Percentiles rank a stretch among this genome's conserved stretches.
phyloP scores from a whole-genome alignment of 1,140 invertebrate genomes.

The Cylas formicarius region DNA sequence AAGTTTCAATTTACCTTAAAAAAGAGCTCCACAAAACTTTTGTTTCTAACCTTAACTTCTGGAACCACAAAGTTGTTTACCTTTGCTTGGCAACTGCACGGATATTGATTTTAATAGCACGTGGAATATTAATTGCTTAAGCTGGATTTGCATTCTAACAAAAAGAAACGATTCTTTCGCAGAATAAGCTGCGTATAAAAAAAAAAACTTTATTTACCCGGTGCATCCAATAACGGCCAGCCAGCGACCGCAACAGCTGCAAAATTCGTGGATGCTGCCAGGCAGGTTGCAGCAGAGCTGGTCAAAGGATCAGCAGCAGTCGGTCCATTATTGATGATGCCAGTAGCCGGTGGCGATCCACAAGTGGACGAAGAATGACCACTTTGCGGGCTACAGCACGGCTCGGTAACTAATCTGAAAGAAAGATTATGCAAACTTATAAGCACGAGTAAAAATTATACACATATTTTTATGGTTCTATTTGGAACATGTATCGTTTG shows the following conservation, averaged over 20 bases:
- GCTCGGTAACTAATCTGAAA: conserved; percentile 34
- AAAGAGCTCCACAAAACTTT: too few species aligned
- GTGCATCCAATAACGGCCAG: conserved; percentile 29
- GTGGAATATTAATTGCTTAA: too few species aligned
- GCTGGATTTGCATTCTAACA: too few species aligned
- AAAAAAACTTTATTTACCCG: conserved; percentile 17
- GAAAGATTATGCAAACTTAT: conserved; percentile 1
- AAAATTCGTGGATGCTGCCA: conserved; percentile 23
- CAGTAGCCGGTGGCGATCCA: conserved; percentile 32
- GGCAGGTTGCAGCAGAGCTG: conserved; percentile 26
- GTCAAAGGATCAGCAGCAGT: conserved; percentile 30
- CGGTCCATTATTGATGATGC: conserved; percentile 26
- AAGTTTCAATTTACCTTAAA: too few species aligned
- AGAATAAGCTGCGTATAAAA: too few species aligned
- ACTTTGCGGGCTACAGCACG: conserved; percentile 37
- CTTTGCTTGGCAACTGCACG: too few species aligned
- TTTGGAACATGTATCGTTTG: too few species aligned
- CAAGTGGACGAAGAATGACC: conserved; percentile 38
- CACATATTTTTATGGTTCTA: too few species aligned
- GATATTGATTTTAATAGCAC: not conserved
- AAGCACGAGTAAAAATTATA: too few species aligned
- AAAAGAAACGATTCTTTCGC: too few species aligned
- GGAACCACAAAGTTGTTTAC: too few species aligned
- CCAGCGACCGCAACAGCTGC: conserved; percentile 17
- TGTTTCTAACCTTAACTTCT: too few species aligned